Evolutionary conservation across 2,113 vertebrate species (phyloP), one percentile per base, ranked within the genome.

Genomic region (Chelonoidis abingdonii): DNA sequence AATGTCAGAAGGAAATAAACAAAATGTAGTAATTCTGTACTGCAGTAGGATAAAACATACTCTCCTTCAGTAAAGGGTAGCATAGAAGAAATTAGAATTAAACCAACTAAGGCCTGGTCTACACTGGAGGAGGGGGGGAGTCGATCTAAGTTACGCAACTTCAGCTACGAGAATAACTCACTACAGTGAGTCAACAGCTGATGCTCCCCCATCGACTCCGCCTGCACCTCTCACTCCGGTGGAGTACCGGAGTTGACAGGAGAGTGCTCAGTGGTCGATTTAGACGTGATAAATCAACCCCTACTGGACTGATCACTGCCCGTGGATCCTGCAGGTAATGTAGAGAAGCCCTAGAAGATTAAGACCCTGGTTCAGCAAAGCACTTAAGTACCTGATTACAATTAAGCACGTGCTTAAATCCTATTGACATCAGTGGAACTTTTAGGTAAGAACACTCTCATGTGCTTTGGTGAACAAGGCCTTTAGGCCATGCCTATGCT

Each of bases 361-460:
- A 17, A 84, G 41, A 6, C 44, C 79, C 49, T 65, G 31, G 1
- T 1, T 29, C 31, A 89, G 10, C 50, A 59, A 0, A 4, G 65
- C 0, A 0, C 7, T 65, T 47, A 29, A 50, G 3, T 3, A 49
- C 49, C 25, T 2, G 27, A 14, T 12, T 88, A 35, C 27, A 16
- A 16, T 0, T 85, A 87, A 53, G 50, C 31, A 49, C 0, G 0
- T 52, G 49, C 56, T 19, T 49, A 56, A 72, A 85, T 5, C 82
- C 69, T 11, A 12, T 75, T n/a, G 53, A 56, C 27, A 31, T 31
- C 79, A 5, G 19, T 2, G 35, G 7, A 80, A 27, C 59, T 21
- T 0, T 0, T 4, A 13, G 83, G 44, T 3, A 21, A 65, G 21
- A 65, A 57, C 4, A 12, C 4, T 10, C 9, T 1, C 2, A 47